Evolutionary conservation across 2,113 vertebrate species (phyloP).

Genomic region (Rhinichthys klamathensis): DNA sequence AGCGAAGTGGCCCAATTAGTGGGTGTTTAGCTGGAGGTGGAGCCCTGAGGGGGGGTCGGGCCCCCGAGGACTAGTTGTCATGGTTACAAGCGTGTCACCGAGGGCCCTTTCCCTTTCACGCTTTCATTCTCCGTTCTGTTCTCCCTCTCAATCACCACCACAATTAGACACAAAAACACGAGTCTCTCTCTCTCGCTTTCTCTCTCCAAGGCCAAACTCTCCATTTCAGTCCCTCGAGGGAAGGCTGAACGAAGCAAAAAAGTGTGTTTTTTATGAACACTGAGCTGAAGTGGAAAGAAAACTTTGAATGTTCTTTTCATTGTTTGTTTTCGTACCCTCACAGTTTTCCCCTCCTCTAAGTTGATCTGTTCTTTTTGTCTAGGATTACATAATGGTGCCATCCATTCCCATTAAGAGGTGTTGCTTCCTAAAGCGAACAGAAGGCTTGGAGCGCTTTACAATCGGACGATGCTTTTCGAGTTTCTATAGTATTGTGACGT

Average conservation of each 20-base stretch:
- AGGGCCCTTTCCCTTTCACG: conserved; percentile 39
- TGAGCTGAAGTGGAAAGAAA: conserved; percentile 53
- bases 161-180: conserved; percentile 48
- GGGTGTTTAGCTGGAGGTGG: conserved; percentile 40
- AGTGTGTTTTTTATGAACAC: conserved; percentile 39
- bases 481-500: not conserved
- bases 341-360: conserved; percentile 31
- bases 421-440: conserved; percentile 49
- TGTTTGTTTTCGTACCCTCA: conserved; percentile 69
- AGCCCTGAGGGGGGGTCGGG: not conserved
- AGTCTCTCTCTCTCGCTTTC: conserved; percentile 11
- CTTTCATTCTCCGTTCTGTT: conserved; percentile 39
- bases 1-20: conserved; percentile 35
- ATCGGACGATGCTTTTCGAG: not conserved
- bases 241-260: conserved; percentile 9
- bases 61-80: conserved; percentile 39
- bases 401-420: conserved; percentile 73
- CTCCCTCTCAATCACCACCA: conserved; percentile 54
- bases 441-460: not conserved
- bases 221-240: conserved; percentile 24
- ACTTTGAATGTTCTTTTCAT: conserved; percentile 51
- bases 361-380: conserved; percentile 59
- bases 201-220: conserved; percentile 41
- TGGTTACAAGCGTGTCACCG: conserved; percentile 38
- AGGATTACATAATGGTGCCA: conserved; percentile 69